Percentiles rank a stretch among this genome's conserved stretches.
These are phyloP conservation scores for Habrosyne pyritoides DNA, from an alignment of 2,888 invertebrate genomes.

Conservation along the genomic window DNA sequence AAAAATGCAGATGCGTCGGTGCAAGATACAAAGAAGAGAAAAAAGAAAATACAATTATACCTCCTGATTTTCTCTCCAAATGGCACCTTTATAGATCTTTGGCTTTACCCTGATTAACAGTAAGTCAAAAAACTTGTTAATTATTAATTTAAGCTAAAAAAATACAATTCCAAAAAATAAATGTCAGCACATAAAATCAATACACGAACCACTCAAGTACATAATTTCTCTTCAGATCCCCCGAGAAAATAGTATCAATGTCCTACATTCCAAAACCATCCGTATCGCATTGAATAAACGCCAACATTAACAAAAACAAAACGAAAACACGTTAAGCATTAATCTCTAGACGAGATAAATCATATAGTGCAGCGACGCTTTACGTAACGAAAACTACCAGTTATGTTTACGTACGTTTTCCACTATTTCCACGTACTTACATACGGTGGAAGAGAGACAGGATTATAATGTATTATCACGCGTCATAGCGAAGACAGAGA, in stretches of 20 bases:
- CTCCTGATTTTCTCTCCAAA: no score
- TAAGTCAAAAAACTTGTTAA: no score
- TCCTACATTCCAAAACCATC: slow-evolving; percentile 14
- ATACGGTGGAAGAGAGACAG: slow-evolving; percentile 46
- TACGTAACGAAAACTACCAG: slow-evolving; percentile 54
- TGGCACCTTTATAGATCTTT: no score
- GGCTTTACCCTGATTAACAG: no score
- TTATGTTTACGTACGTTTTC: slow-evolving; percentile 60
- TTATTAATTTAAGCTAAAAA: no score
- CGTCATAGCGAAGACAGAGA: slow-evolving; percentile 47
- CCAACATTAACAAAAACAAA: slow-evolving; percentile 66
- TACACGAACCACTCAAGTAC: neutral
- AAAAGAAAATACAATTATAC: no score
- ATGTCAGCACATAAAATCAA: neutral
- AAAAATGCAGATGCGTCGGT: no score
- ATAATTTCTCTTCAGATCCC: neutral
- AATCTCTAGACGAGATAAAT: slow-evolving; percentile 74
- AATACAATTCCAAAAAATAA: neutral
- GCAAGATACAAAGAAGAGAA: no score
- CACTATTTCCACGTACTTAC: slow-evolving; percentile 63
- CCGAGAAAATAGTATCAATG: slow-evolving; percentile 4
- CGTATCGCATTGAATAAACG: slow-evolving; percentile 52
- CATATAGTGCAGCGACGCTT: slow-evolving; percentile 61
- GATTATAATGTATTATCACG: slow-evolving; percentile 30
- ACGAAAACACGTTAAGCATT: slow-evolving; percentile 66